These are phyloP conservation scores for Odontamblyopus lacepedii DNA, from an alignment of 2,797 vertebrate genomes.

Conservation along the genomic window DNA sequence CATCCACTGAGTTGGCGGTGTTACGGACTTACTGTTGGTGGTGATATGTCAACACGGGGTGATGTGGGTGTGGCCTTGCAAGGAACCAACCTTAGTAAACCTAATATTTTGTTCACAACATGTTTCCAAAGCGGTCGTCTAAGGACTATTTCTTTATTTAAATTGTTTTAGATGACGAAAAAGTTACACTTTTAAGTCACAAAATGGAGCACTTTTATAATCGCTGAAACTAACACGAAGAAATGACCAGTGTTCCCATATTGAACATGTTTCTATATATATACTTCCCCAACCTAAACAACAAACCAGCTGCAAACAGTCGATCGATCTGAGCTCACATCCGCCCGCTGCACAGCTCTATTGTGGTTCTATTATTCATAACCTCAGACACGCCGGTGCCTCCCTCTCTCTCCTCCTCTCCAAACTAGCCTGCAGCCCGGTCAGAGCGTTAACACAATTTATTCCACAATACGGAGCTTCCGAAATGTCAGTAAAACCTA, in stretches of 20 bases:
- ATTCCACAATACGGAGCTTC: conserved; percentile 34
- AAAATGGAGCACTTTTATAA: too few species aligned
- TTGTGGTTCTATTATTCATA: conserved; percentile 1
- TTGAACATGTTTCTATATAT: background rate
- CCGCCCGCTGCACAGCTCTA: conserved; percentile 16
- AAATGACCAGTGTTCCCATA: background rate
- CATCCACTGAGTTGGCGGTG: too few species aligned
- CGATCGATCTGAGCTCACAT: conserved; percentile 13
- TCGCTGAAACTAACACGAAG: too few species aligned
- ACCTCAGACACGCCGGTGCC: background rate
- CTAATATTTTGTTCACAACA: too few species aligned
- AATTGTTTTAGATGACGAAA: too few species aligned
- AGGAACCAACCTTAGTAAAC: too few species aligned
- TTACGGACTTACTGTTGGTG: too few species aligned
- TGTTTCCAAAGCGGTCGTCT: too few species aligned
- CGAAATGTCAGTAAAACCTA: conserved; percentile 27
- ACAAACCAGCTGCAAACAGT: background rate
- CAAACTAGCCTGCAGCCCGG: conserved; percentile 33
- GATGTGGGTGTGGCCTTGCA: too few species aligned
- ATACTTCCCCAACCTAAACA: background rate
- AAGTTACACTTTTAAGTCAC: too few species aligned
- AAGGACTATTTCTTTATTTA: too few species aligned
- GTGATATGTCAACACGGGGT: too few species aligned
- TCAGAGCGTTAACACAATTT: conserved; percentile 41
- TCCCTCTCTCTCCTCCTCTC: conserved; percentile 28